Base-by-base conservation (phyloP, 1,140 invertebrate species). In the Diorhabda carinulata region DNA sequence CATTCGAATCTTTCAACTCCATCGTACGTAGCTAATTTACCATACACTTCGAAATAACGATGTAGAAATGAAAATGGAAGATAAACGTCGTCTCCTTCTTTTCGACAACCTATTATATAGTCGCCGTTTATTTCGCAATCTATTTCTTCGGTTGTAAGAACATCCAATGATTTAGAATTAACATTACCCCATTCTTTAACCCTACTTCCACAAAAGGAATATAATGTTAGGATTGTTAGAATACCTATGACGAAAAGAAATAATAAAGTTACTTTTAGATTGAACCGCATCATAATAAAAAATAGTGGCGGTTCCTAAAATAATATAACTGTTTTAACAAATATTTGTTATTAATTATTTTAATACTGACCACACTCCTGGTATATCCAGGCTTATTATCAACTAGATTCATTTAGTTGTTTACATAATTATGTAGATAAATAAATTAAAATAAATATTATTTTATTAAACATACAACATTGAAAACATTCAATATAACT, bases 11-110 rank as follows among this genome's bases (percentile, higher is more conserved):
- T 87, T 75, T 92, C 88, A 43, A 88, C 79, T 43, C 88, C 88
- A 79, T 91, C 88, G 58, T 86, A 86, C 8, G 84, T 86, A 56
- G 87, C 88, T 79, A 93, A 78, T 81, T 92, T 92, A 2, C 91
- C 91, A 82, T 91, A 92, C 69, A 96, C 92, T 86, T 98, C 95
- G 86, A 97, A 98, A 84, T 97, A 98, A 80, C 57, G 57, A 63
- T 92, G 90, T 70, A 98, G 86, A 81, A 98, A 97, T 40, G 91
- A 92, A 83, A 98, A 98, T 9, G 96, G 95, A 73, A 98, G 81
- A 80, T 91, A 97, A 9, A 98, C 90, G 84, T 97, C 94, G 76
- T 90, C 89, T n/a, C 87, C 88, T 81, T 95, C 92, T 72, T 90
- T 90, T 60, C 89, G 87, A 83, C 95, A 97, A 25, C 88, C 86